Percentiles rank a stretch among this genome's conserved stretches.
Evolutionary conservation across 2,113 vertebrate genomes (phyloP).

Genomic region (Labrus mixtus): DNA sequence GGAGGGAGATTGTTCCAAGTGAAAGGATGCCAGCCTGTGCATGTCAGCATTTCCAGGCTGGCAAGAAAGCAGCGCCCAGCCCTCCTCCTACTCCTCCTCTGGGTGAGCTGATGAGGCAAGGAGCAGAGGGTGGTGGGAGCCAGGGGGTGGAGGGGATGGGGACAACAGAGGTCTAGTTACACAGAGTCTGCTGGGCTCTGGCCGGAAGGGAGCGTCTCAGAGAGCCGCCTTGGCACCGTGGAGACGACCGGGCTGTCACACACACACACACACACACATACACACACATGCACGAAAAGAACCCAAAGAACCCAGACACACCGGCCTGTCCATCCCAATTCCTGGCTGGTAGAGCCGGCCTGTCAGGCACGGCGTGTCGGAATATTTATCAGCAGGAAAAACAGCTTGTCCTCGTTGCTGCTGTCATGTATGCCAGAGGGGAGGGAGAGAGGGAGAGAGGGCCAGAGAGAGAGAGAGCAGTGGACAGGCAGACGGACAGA

Average conservation of each 20-base stretch:
- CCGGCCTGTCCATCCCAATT: constrained; percentile 60
- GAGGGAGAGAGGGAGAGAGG: constrained; percentile 4
- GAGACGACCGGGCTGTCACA: constrained; percentile 42
- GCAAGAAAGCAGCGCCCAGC: constrained; percentile 34
- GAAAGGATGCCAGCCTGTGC: constrained; percentile 64
- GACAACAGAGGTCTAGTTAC: constrained; percentile 62
- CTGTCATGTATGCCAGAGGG: constrained; percentile 70
- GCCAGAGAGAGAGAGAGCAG: constrained; percentile 8
- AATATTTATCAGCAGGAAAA: constrained; percentile 76
- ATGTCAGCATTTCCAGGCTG: constrained; percentile 64
- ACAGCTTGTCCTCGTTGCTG: constrained; percentile 76
- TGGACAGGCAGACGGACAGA: constrained; percentile 12
- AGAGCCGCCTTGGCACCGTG: constrained; percentile 42
- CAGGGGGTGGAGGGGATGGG: constrained; percentile 8
- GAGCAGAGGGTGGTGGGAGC: constrained; percentile 25
- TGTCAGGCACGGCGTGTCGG: constrained; percentile 62
- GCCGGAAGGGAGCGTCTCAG: constrained; percentile 41
- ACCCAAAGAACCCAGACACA: neutral
- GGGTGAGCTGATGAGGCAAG: constrained; percentile 49
- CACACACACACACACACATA: constrained; percentile 9
- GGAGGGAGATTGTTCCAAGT: constrained; percentile 50
- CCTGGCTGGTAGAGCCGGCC: constrained; percentile 43
- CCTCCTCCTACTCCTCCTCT: constrained; percentile 20
- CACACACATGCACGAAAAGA: too few species aligned
- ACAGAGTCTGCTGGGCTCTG: constrained; percentile 37